phyloP scores from a whole-genome alignment of 92 coral and sea anemone genomes.

The Porites lobata region DNA sequence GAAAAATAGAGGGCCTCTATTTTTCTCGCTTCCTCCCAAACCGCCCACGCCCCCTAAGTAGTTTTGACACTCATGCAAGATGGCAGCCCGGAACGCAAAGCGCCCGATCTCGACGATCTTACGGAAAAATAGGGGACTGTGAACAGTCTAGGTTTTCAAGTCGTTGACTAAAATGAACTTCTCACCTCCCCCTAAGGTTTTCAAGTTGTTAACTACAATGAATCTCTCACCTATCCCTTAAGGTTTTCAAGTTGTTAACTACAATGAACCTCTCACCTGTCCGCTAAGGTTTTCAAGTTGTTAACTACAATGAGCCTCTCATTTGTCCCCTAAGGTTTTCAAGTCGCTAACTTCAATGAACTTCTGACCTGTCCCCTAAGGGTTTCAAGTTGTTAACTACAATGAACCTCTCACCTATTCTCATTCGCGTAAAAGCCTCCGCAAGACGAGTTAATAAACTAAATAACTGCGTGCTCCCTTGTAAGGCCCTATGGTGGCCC shows the following conservation, averaged over 20 bases:
- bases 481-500: no score
- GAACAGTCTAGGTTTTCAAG: no score
- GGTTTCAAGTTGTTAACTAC: constrained; percentile 75
- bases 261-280: background rate
- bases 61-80: no score
- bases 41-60: no score
- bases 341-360: background rate
- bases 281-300: background rate
- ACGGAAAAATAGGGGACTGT: no score
- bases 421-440: background rate
- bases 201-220: constrained; percentile 66
- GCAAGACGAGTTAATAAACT: background rate
- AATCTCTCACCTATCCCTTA: background rate
- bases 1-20: no score
- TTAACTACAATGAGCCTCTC: background rate
- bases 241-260: background rate
- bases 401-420: background rate
- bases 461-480: no score
- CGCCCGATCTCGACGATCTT: no score
- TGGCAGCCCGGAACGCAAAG: no score
- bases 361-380: constrained; percentile 87
- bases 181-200: constrained; percentile 51
- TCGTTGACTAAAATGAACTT: no score
- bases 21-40: no score
- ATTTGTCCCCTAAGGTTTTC: background rate